phyloP scores from a whole-genome alignment of 2,888 invertebrate species.

The Amaurobius ferox region DNA sequence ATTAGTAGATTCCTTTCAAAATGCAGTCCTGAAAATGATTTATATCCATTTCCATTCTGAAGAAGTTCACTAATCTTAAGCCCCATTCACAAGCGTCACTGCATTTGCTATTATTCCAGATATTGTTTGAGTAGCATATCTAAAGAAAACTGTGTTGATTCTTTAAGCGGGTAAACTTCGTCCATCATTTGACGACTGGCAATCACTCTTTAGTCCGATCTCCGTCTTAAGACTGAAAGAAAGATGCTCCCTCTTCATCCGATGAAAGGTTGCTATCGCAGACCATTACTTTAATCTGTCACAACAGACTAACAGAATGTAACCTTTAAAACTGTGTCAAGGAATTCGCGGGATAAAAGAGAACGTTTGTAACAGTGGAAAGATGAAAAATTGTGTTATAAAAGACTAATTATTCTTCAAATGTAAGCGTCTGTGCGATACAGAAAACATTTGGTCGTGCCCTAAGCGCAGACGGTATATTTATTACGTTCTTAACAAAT shows the following conservation, averaged over 20 bases:
- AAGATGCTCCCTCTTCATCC: background rate
- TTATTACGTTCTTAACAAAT: slow-evolving; percentile 61
- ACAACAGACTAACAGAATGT: background rate
- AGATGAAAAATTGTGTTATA: slow-evolving; percentile 55
- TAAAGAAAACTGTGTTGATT: background rate
- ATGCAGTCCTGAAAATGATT: background rate
- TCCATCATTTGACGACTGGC: slow-evolving; percentile 5
- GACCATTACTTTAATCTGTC: slow-evolving; percentile 17
- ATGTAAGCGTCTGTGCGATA: slow-evolving; percentile 33
- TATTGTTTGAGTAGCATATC: background rate
- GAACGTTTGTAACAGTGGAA: slow-evolving; percentile 17
- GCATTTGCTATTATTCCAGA: background rate
- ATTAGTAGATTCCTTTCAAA: background rate
- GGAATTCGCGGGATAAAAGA: slow-evolving; percentile 38
- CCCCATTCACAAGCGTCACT: background rate
- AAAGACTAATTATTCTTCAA: slow-evolving; percentile 64
- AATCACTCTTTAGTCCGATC: background rate
- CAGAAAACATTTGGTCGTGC: slow-evolving; percentile 48
- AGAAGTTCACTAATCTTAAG: background rate
- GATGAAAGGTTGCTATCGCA: slow-evolving; percentile 14
- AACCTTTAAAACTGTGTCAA: slow-evolving; percentile 57
- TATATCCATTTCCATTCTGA: background rate
- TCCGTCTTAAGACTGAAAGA: slow-evolving; percentile 6
- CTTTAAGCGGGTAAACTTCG: background rate
- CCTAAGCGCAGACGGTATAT: slow-evolving; percentile 40